phyloP scores from a whole-genome alignment of 2,888 invertebrate genomes.

The Macrosiphum euphorbiae region DNA sequence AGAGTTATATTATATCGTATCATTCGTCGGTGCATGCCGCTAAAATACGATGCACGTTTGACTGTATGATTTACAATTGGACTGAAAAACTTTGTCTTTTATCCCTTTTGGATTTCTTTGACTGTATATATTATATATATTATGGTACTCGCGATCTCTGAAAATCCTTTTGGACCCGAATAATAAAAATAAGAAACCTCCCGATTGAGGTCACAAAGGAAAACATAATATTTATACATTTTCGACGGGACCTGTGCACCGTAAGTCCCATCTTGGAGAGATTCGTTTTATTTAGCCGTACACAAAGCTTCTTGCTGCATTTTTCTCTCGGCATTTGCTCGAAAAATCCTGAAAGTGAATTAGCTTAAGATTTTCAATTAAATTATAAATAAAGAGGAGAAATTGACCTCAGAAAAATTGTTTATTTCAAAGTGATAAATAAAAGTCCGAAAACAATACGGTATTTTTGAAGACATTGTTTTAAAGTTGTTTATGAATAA shows the following conservation, averaged over 20 bases:
- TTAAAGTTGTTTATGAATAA: conserved; percentile 37
- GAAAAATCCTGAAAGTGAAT: conserved; percentile 22
- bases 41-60: conserved; percentile 7
- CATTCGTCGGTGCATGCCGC: not conserved
- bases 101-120: conserved; percentile 25
- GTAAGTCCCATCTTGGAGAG: not conserved
- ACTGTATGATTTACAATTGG: conserved; percentile 29
- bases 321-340: not conserved
- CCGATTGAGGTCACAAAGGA: conserved; percentile 22
- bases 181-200: conserved; percentile 13
- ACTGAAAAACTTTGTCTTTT: conserved; percentile 36
- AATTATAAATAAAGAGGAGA: conserved; percentile 35
- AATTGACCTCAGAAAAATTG: conserved; percentile 40
- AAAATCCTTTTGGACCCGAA: conserved; percentile 20
- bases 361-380: conserved; percentile 42
- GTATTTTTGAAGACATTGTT: conserved; percentile 45
- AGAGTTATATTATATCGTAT: not conserved
- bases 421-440: conserved; percentile 39
- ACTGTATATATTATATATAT: not conserved
- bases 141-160: not conserved
- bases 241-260: not conserved
- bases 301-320: not conserved
- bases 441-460: conserved; percentile 47
- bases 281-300: not conserved
- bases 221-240: conserved; percentile 23